Evolutionary conservation across 2,113 vertebrate genomes (phyloP).

Genomic region (Etheostoma cragini): DNA sequence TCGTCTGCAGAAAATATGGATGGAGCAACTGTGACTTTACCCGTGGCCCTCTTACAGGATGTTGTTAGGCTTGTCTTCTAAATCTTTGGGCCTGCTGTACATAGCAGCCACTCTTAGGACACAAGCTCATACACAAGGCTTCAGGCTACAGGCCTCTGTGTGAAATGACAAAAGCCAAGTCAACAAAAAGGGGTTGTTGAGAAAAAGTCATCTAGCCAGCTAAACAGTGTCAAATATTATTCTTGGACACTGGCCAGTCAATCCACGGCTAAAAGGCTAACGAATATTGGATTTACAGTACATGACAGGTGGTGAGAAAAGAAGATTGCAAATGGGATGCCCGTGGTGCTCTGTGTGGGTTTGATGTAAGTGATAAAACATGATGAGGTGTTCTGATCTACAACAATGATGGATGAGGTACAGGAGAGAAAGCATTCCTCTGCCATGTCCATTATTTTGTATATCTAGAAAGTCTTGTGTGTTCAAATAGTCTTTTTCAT

Average conservation of each 20-base stretch:
- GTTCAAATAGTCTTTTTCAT: not conserved
- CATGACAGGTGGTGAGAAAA: constrained; percentile 14
- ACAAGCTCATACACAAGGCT: not conserved
- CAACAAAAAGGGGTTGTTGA: not conserved
- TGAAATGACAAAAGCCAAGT: not conserved
- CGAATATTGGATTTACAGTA: constrained; percentile 1
- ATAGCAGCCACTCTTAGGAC: not conserved
- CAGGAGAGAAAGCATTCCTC: not conserved
- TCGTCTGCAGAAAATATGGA: not conserved
- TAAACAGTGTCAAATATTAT: constrained; percentile 2
- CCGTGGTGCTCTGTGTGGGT: not conserved
- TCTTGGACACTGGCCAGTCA: constrained; percentile 7
- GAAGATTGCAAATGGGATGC: constrained; percentile 1
- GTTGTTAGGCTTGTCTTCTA: not conserved
- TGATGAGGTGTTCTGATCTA: not conserved
- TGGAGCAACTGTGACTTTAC: not conserved
- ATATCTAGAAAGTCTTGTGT: not conserved
- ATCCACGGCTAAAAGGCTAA: not conserved
- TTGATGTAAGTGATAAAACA: constrained; percentile 1
- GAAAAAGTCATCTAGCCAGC: not conserved
- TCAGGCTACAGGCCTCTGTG: no score
- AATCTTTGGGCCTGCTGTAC: not conserved
- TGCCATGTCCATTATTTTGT: not conserved
- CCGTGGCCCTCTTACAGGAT: not conserved
- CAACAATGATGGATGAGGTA: not conserved